Conservation (phyloP, 2,113 vertebrate species). For the Chunga burmeisteri region DNA sequence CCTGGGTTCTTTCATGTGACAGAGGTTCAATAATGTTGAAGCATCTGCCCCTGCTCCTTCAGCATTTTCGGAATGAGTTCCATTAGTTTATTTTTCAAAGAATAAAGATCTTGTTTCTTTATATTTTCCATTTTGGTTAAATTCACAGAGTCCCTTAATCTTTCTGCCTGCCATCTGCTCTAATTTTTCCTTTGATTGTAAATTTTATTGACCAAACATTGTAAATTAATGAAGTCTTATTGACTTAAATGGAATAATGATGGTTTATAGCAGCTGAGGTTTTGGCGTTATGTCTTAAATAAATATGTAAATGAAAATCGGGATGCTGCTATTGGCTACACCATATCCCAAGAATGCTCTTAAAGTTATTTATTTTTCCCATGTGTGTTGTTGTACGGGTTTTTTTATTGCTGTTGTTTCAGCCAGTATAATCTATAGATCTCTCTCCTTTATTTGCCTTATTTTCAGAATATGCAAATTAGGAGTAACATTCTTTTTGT, state of each 20-base stretch:
- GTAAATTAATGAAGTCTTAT: conserved; percentile 11
- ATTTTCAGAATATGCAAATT: not conserved
- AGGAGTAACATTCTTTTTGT: not conserved
- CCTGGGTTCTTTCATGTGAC: not conserved
- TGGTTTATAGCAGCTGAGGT: not conserved
- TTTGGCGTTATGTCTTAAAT: not conserved
- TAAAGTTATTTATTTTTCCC: not conserved
- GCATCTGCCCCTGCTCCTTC: not conserved
- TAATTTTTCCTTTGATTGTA: not conserved
- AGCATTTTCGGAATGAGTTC: not conserved
- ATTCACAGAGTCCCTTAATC: not conserved
- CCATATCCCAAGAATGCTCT: not conserved
- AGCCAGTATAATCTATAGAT: not conserved
- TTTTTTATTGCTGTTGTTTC: not conserved
- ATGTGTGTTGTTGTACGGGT: not conserved
- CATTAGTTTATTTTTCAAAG: not conserved
- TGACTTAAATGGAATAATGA: conserved; percentile 1
- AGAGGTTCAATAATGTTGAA: not conserved
- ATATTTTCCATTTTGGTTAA: not conserved
- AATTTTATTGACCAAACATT: conserved; percentile 1
- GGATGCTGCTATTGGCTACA: not conserved
- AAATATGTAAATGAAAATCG: not conserved
- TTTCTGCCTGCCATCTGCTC: not conserved
- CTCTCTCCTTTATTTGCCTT: not conserved
- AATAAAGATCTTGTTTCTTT: not conserved